Conservation (phyloP, 2,888 invertebrate species). For the Ethmia dodecea region DNA sequence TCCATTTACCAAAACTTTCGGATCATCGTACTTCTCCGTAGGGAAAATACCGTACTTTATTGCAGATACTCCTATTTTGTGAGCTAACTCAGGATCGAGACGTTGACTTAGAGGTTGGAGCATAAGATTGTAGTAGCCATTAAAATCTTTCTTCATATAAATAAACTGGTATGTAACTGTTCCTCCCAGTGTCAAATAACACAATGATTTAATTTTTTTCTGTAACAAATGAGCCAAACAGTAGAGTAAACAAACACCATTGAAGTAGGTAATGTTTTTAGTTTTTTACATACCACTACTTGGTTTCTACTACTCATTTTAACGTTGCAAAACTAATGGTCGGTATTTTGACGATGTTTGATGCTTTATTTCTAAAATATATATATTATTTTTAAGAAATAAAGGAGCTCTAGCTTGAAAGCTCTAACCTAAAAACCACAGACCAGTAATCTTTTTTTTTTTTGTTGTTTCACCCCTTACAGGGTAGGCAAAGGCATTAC, state of each 20-base stretch:
- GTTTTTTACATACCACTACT: neutral
- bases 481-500: too few species aligned
- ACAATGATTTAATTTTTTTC: slow-evolving; percentile 83
- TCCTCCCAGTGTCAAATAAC: slow-evolving; percentile 81
- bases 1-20: slow-evolving; percentile 79
- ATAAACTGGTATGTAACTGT: slow-evolving; percentile 81
- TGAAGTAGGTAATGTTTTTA: neutral
- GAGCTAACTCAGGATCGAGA: slow-evolving; percentile 90
- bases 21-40: slow-evolving; percentile 76
- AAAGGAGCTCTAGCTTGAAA: too few species aligned
- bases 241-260: neutral
- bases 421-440: too few species aligned
- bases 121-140: slow-evolving; percentile 85
- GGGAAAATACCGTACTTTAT: slow-evolving; percentile 88
- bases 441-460: too few species aligned
- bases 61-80: slow-evolving; percentile 85
- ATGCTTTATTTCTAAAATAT: too few species aligned
- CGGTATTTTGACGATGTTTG: too few species aligned
- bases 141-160: slow-evolving; percentile 85
- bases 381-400: too few species aligned
- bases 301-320: neutral
- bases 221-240: slow-evolving; percentile 41
- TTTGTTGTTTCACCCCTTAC: too few species aligned
- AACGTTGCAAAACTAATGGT: too few species aligned
- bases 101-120: slow-evolving; percentile 84